phyloP scores from a whole-genome alignment of 2,797 vertebrate genomes.

The Centroberyx gerrardi region DNA sequence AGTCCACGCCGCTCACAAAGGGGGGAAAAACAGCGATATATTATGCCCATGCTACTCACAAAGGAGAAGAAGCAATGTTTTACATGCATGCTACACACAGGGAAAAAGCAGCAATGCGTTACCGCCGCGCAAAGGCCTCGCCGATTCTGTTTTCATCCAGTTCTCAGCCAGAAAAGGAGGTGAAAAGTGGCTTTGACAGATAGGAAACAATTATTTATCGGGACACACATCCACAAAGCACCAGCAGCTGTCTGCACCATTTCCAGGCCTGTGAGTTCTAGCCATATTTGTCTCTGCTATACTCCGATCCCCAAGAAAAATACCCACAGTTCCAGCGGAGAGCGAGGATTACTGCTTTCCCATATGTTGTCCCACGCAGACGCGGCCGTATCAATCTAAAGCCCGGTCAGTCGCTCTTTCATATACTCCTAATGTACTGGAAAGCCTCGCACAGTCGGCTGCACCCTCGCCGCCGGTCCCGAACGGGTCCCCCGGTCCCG shows the following conservation, averaged over 20 bases:
- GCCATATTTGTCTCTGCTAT: conserved; percentile 81
- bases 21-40: conserved; percentile 49
- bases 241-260: conserved; percentile 78
- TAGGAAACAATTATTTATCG: conserved; percentile 84
- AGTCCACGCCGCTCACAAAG: conserved; percentile 53
- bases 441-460: conserved; percentile 89
- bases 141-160: conserved; percentile 44
- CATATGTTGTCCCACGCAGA: conserved; percentile 86
- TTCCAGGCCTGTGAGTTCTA: conserved; percentile 68
- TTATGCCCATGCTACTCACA: conserved; percentile 26
- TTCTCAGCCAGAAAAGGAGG: conserved; percentile 62
- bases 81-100: conserved; percentile 62
- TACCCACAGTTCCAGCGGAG: conserved; percentile 79
- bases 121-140: conserved; percentile 48
- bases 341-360: conserved; percentile 86
- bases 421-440: conserved; percentile 95
- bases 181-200: conserved; percentile 75
- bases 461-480: conserved; percentile 84
- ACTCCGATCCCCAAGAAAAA: conserved; percentile 83
- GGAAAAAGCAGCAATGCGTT: conserved; percentile 47
- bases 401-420: conserved; percentile 86
- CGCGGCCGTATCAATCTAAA: conserved; percentile 85
- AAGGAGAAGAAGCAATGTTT: conserved; percentile 59
- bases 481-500: conserved; percentile 78
- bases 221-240: conserved; percentile 76